phyloP scores from a whole-genome alignment of 2,888 invertebrate genomes.

The Holacanthella duospinosa region DNA sequence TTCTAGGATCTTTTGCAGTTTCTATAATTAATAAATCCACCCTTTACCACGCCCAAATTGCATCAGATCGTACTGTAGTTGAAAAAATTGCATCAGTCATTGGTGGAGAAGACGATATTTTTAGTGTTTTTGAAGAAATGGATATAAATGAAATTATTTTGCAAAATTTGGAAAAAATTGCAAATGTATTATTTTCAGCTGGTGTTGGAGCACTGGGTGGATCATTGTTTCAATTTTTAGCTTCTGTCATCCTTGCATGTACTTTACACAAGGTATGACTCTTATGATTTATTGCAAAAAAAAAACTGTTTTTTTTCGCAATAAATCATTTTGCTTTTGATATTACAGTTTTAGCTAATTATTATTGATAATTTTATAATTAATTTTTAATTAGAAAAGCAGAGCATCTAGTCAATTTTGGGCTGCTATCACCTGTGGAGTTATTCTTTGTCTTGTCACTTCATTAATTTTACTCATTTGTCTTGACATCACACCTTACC shows the following conservation, averaged over 20 bases:
- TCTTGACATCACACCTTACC: neutral
- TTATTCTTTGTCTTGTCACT: neutral
- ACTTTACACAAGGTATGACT: neutral
- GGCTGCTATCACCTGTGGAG: slow-evolving; percentile 2
- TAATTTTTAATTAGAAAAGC: neutral
- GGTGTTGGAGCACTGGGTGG: slow-evolving; percentile 1
- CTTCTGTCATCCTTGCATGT: neutral
- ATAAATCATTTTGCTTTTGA: neutral
- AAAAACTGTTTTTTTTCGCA: neutral
- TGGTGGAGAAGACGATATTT: neutral
- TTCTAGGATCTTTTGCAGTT: neutral
- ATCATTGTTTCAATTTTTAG: neutral
- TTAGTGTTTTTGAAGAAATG: neutral
- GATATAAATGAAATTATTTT: neutral
- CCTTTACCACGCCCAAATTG: neutral
- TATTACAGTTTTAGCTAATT: neutral
- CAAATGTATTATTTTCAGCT: neutral
- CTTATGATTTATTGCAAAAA: too few relatives aligned
- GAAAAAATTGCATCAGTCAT: neutral
- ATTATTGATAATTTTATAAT: neutral
- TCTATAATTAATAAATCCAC: neutral
- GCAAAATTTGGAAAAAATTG: neutral
- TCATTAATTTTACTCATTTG: slow-evolving; percentile 1
- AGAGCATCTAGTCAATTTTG: neutral
- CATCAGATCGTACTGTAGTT: neutral